Evolutionary conservation across 2,888 invertebrate species (phyloP).

Genomic region (Acronicta alni): DNA sequence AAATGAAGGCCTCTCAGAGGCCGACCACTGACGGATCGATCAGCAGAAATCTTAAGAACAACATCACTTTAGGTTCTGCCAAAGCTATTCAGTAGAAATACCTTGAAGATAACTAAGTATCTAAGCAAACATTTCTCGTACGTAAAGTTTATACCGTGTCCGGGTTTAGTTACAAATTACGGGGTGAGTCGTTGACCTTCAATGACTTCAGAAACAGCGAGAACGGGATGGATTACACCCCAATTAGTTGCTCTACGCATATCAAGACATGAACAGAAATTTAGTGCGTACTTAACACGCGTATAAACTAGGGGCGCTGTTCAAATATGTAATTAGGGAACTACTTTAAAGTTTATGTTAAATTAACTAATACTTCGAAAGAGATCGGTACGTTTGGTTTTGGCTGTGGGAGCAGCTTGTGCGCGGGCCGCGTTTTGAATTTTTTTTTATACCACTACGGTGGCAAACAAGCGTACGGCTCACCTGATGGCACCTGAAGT

Average conservation of each 20-base stretch:
- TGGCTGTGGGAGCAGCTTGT: no score
- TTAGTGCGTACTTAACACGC: slow-evolving; percentile 44
- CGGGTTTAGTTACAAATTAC: slow-evolving; percentile 52
- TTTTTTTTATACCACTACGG: no score
- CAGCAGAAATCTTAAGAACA: background rate
- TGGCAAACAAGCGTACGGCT: no score
- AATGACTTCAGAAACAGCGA: slow-evolving; percentile 42
- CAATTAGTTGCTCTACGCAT: slow-evolving; percentile 50
- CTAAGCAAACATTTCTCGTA: slow-evolving; percentile 49
- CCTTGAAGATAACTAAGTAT: slow-evolving; percentile 12
- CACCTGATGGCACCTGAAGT: no score
- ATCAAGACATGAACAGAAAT: slow-evolving; percentile 45
- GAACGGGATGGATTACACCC: slow-evolving; percentile 51
- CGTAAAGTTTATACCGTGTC: slow-evolving; percentile 42
- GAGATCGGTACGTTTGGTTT: slow-evolving; percentile 2
- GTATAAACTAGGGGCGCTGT: slow-evolving; percentile 39
- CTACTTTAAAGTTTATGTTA: slow-evolving; percentile 37
- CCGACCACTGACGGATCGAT: no score
- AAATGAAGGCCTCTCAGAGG: no score
- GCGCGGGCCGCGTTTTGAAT: no score
- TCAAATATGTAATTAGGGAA: slow-evolving; percentile 47
- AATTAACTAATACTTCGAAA: slow-evolving; percentile 23
- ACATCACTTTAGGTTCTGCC: background rate
- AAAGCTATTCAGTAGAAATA: slow-evolving; percentile 4
- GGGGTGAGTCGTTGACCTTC: slow-evolving; percentile 44